phyloP scores from a whole-genome alignment of 2,888 invertebrate genomes.

The Campoplex capitator region DNA sequence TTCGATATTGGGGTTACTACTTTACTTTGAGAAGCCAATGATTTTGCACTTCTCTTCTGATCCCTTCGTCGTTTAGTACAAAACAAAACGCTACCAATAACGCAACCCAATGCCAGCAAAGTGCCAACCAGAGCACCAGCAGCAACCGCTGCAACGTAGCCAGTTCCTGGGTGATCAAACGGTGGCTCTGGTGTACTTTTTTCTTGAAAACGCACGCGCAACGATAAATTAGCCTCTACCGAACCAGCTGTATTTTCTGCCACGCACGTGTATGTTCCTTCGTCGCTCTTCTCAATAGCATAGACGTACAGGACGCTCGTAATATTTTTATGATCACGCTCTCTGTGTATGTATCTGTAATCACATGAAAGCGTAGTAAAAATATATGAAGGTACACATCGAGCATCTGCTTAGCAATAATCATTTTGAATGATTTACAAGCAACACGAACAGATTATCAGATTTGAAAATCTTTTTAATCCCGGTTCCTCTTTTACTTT shows the following conservation, averaged over 20 bases:
- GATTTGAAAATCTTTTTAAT: neutral
- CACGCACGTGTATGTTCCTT: conserved; percentile 94
- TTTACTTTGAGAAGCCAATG: conserved; percentile 75
- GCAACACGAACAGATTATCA: neutral
- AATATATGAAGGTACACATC: neutral
- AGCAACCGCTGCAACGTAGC: conserved; percentile 80
- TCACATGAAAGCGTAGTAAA: conserved; percentile 41
- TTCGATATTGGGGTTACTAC: conserved; percentile 83
- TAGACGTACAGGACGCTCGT: conserved; percentile 78
- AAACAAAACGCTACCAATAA: conserved; percentile 79
- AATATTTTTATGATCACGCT: conserved; percentile 78
- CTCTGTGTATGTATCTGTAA: conserved; percentile 79
- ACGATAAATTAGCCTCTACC: conserved; percentile 92
- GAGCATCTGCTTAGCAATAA: neutral
- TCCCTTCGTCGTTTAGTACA: conserved; percentile 80
- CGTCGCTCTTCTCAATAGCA: conserved; percentile 86
- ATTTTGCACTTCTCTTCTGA: conserved; percentile 79
- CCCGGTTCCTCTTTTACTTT: neutral
- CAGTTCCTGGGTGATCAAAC: conserved; percentile 76
- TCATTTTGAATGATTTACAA: neutral
- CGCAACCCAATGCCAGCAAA: conserved; percentile 78
- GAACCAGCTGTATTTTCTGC: conserved; percentile 94
- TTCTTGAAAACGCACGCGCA: conserved; percentile 88
- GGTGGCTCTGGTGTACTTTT: conserved; percentile 79
- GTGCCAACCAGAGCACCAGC: conserved; percentile 81